Evolutionary conservation across 2,888 invertebrate species (phyloP), one percentile per base, ranked within the genome.

Genomic region (Thalpophila matura): DNA sequence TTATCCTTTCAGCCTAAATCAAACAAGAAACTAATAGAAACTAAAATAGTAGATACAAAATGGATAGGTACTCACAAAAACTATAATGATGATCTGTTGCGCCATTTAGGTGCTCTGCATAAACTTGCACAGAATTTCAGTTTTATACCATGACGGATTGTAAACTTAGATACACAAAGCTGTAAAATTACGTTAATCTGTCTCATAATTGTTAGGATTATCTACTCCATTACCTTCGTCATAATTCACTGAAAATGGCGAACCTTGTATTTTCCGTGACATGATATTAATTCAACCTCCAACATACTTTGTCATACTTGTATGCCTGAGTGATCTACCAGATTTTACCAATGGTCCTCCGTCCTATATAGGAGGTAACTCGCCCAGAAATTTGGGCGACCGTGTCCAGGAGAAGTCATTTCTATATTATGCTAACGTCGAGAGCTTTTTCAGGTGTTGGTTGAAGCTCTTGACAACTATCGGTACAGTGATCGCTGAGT

Each of bases 91-190:
- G 47, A 60, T 53, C 22, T 62, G 59, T 29, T 66, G 61, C 55
- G 55, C 62, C 79, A 78, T 77, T 42, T 56, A 65, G 26, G 31
- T 54, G 37, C 18, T 63, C 33, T 71, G 43, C 57, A 63, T 74
- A 43, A 62, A 57, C 4, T 12, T 4, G 5, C 27, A 9, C 12
- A 22, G n/a, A 43, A 50, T 35, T 49, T 43, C 27, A 27, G 46
- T 43, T 79, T 62, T 79, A 79, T 78, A 78, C 68, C 63, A 42
- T 16, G 33, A 54, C 31, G 31, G 51, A 61, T 77, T 65, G 40
- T 77, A 79, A 77, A 73, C 49, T 33, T 43, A 16, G 33, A 45
- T 31, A 69, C 22, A 49, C 37, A 69, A 12, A 53, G 53, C 18
- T 53, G 29, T 51, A 55, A 60, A 54, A 29, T 26, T 24, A 47